Percentiles rank a stretch among this genome's conserved stretches.
Conservation (phyloP, 2,797 vertebrate species). For the Limnodromus scolopaceus region DNA sequence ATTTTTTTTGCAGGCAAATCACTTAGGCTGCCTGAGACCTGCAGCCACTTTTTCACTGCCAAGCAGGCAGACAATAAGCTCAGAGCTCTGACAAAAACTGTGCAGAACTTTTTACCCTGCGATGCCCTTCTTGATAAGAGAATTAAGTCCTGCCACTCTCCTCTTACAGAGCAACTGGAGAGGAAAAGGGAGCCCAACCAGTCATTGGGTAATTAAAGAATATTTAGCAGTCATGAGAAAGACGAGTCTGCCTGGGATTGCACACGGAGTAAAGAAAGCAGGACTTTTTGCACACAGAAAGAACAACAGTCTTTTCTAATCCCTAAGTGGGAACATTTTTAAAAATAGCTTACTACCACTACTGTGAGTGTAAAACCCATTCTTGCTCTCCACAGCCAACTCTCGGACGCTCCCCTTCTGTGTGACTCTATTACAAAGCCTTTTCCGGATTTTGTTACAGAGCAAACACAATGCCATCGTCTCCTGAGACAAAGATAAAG, state of each 20-base stretch:
- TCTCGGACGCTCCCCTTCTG: background rate
- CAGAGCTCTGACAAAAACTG: slow-evolving; percentile 25
- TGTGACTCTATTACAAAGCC: background rate
- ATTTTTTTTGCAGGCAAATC: slow-evolving; percentile 50
- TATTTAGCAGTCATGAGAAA: background rate
- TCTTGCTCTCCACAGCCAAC: background rate
- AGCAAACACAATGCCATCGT: slow-evolving; percentile 18
- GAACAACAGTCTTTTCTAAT: background rate
- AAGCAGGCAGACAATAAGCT: slow-evolving; percentile 27
- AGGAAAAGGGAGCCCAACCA: background rate
- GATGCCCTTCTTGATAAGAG: slow-evolving; percentile 29
- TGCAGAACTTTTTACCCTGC: slow-evolving; percentile 29
- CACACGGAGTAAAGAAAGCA: background rate
- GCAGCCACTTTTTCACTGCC: slow-evolving; percentile 22
- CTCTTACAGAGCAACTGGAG: slow-evolving; percentile 5
- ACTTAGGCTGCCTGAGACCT: slow-evolving; percentile 26
- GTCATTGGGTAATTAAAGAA: background rate
- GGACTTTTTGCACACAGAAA: background rate
- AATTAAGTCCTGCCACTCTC: slow-evolving; percentile 32
- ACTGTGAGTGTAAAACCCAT: background rate
- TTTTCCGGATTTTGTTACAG: slow-evolving; percentile 25
- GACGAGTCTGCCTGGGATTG: background rate
- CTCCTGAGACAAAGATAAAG: slow-evolving; percentile 40
- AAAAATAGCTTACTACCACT: background rate
- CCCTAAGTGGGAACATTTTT: background rate